Conservation (phyloP, 2,797 vertebrate genomes). For the Sitta carolinensis region DNA sequence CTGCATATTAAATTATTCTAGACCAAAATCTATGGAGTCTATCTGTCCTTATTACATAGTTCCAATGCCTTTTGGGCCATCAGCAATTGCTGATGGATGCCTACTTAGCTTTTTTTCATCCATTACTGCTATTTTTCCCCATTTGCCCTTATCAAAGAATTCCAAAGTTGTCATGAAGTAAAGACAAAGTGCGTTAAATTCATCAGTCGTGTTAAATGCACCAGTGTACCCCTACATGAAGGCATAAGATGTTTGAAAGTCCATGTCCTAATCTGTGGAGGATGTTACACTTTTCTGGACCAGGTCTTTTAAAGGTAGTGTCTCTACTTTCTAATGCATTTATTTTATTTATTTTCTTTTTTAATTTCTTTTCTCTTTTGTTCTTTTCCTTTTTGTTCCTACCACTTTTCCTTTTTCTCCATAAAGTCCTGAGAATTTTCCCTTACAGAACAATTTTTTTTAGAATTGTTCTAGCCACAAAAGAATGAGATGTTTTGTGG, state of each 20-base stretch:
- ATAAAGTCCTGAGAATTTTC: neutral
- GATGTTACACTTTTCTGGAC: neutral
- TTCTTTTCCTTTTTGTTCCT: neutral
- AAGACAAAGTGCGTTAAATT: neutral
- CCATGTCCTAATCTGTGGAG: neutral
- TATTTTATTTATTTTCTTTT: neutral
- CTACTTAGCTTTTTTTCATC: neutral
- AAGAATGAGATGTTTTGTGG: neutral
- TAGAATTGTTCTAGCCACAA: neutral
- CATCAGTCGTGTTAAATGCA: neutral
- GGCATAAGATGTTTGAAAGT: neutral
- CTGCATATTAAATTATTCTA: neutral
- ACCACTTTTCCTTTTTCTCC: neutral
- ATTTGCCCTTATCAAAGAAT: neutral
- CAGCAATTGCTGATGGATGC: neutral
- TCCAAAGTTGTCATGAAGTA: neutral
- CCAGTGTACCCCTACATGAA: neutral
- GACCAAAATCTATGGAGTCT: neutral
- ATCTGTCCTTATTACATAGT: neutral
- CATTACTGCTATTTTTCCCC: neutral
- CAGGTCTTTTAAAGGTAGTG: neutral
- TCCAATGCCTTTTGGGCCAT: neutral
- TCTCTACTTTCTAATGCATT: neutral
- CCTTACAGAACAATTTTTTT: neutral
- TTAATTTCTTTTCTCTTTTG: neutral